These are phyloP conservation scores for Manduca sexta DNA, from an alignment of 1,140 invertebrate species.

Conservation along the genomic window DNA sequence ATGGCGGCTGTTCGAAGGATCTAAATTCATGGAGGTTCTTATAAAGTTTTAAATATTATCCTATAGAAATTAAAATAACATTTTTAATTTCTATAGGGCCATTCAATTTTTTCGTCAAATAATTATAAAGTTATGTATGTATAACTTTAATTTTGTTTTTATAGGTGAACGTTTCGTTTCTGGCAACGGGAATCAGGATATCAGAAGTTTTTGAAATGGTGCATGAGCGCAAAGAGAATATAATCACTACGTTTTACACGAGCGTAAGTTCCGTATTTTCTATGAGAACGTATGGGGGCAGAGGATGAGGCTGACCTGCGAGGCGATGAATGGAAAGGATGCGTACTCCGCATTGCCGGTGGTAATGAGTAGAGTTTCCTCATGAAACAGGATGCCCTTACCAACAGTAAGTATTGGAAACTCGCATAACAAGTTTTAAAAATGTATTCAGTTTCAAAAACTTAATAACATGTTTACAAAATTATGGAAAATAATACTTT, in stretches of 20 bases:
- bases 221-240: constrained; percentile 99
- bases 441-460: not conserved
- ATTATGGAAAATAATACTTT: too few relatives aligned
- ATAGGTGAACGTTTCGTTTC: constrained; percentile 98
- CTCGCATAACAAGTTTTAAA: too few relatives aligned
- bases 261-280: constrained; percentile 96
- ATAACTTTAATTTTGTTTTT: constrained; percentile 72
- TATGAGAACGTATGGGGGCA: constrained; percentile 99
- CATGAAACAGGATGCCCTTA: constrained; percentile 99
- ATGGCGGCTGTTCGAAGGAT: constrained; percentile 66
- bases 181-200: constrained; percentile 98
- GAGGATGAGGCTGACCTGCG: constrained; percentile 95
- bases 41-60: constrained; percentile 38
- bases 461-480: too few relatives aligned
- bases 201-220: constrained; percentile 99
- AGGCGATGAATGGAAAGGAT: constrained; percentile 99
- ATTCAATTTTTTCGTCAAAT: not conserved
- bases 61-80: constrained; percentile 9
- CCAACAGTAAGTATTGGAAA: constrained; percentile 79
- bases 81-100: too few relatives aligned
- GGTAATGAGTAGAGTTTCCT: constrained; percentile 99
- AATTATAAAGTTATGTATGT: constrained; percentile 1
- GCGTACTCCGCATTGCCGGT: constrained; percentile 94
- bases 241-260: too few relatives aligned
- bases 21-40: constrained; percentile 67